phyloP scores from a whole-genome alignment of 2,888 invertebrate species.

The Ctenicera cuprea region DNA sequence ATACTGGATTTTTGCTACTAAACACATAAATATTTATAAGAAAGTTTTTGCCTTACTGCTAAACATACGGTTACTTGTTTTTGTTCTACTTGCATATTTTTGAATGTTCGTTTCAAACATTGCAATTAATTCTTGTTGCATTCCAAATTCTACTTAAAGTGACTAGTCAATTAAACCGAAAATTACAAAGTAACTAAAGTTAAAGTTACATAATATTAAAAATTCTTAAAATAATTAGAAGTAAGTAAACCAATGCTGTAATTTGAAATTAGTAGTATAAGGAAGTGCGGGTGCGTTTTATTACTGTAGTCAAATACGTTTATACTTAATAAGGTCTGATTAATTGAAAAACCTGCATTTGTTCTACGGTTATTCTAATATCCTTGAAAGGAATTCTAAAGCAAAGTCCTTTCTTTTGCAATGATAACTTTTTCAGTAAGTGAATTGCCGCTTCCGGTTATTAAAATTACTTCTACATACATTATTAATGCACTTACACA shows the following conservation, averaged over 20 bases:
- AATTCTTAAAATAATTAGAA: too few relatives aligned
- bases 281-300: too few relatives aligned
- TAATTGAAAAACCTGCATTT: background rate
- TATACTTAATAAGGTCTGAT: too few relatives aligned
- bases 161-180: too few relatives aligned
- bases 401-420: background rate
- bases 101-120: background rate
- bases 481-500: background rate
- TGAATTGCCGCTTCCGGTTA: conserved; percentile 9
- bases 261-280: too few relatives aligned
- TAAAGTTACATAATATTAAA: too few relatives aligned
- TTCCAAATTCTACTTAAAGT: too few relatives aligned
- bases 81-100: background rate
- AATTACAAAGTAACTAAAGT: too few relatives aligned
- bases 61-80: conserved; percentile 1
- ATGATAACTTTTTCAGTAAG: background rate
- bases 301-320: too few relatives aligned
- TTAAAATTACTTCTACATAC: background rate
- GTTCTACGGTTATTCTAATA: background rate
- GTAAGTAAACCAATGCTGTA: too few relatives aligned
- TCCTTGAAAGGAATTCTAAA: conserved; percentile 23
- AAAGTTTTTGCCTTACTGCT: background rate
- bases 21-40: background rate
- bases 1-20: background rate
- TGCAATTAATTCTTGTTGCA: too few relatives aligned